Base-by-base conservation (phyloP, 2,888 invertebrate genomes). In the Heliconius charithonia region DNA sequence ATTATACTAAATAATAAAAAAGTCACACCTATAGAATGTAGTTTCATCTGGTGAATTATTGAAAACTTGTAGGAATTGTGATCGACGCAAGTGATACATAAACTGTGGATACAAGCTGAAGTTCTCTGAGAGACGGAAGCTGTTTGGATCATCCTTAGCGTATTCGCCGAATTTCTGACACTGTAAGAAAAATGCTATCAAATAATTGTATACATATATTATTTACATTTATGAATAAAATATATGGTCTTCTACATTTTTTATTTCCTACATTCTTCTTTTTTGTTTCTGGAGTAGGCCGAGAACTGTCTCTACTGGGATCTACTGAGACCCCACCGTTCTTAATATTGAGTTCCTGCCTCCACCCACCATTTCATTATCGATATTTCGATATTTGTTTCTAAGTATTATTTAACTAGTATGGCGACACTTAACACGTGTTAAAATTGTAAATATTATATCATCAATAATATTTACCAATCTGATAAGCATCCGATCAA, bases 11-110 rank as follows among this genome's bases (percentile, higher is more conserved):
- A 51, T 51, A 51, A 13, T 45, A 45, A 45, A 0, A 62, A n/a
- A 12, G 12, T 12, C 77, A 83, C 86, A 97, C 97, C 98, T 97
- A 91, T 99, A 99, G 95, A 98, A 99, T 32, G 99, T 98, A 22
- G 99, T 99, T 95, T 99, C 99, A 92, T 99, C 99, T 0, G 99
- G 99, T 65, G 99, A 99, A 95, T 99, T 99, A 95, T 99, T 99
- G 95, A 99, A 99, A 70, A 99, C 99, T 96, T 99, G 99, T 83
- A 99, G 96, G 95, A 99, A 99, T 94, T 99, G 99, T 41, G 99
- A 99, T 84, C 99, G 96, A 67, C 99, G 96, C 87, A 99, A 95
- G 90, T 99, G 99, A 93, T 99, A 99, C 99, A 99, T 99, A 93
- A 99, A 99, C 94, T 99, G 99, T 67, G 99, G 99, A 95, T 99